Evolutionary conservation across 2,888 invertebrate genomes (phyloP).

Genomic region (Rhopalosiphum nymphaeae): DNA sequence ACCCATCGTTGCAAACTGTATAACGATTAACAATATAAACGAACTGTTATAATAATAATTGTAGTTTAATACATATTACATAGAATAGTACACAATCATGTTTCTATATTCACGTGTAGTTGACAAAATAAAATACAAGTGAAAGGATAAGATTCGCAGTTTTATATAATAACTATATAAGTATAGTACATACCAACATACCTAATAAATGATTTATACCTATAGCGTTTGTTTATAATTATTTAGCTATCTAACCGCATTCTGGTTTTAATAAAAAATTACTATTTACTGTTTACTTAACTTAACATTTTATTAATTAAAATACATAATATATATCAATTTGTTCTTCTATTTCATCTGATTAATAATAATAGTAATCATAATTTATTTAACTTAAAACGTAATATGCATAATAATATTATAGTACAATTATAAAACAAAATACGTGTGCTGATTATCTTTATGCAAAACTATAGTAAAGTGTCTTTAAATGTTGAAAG

Average conservation of each 20-base stretch:
- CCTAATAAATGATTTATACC: neutral
- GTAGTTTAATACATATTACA: neutral
- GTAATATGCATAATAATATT: neutral
- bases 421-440: neutral
- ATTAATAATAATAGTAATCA: neutral
- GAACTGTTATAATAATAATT: neutral
- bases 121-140: constrained; percentile 40
- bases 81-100: neutral
- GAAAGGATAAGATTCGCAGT: constrained; percentile 50
- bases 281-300: neutral
- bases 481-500: neutral
- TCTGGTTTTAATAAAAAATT: neutral
- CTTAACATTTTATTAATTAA: neutral
- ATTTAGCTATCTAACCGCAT: neutral
- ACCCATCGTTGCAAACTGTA: neutral
- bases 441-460: neutral
- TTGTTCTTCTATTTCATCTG: neutral
- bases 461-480: neutral
- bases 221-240: neutral
- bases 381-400: neutral
- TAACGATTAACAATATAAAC: too few relatives aligned
- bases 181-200: neutral
- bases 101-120: neutral
- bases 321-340: neutral
- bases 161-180: constrained; percentile 17